These are phyloP conservation scores for Brachystomella parvula DNA, from an alignment of 1,140 invertebrate genomes.

Conservation along the genomic window DNA sequence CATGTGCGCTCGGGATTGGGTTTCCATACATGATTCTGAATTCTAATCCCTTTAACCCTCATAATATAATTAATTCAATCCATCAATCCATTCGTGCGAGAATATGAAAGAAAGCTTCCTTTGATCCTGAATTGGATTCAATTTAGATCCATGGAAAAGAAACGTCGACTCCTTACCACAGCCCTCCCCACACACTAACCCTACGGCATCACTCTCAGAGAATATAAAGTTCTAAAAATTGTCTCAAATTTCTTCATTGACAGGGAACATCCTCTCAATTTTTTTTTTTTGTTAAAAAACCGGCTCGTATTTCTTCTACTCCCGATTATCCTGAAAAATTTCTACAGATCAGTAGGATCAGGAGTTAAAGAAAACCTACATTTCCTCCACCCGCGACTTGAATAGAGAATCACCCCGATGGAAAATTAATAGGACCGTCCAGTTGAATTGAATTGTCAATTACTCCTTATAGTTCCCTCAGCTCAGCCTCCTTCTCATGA, in stretches of 20 bases:
- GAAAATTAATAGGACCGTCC: too few relatives aligned
- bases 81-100: not conserved
- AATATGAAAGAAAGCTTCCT: not conserved
- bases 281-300: not conserved
- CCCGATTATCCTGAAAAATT: too few relatives aligned
- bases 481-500: too few relatives aligned
- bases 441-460: too few relatives aligned
- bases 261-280: not conserved
- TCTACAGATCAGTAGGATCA: too few relatives aligned
- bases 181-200: not conserved
- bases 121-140: not conserved
- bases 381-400: too few relatives aligned
- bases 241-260: not conserved
- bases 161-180: not conserved
- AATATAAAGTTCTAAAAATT: too few relatives aligned
- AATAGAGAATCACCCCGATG: too few relatives aligned
- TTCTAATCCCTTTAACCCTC: not conserved
- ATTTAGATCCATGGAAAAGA: not conserved
- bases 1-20: too few relatives aligned
- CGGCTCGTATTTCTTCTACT: not conserved
- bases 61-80: not conserved
- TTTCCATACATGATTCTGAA: too few relatives aligned
- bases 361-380: too few relatives aligned
- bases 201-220: not conserved
- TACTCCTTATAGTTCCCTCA: too few relatives aligned